A percentile compares a stretch with the other conserved stretches of the same genome.
Evolutionary conservation across 2,797 vertebrate genomes (phyloP).

Genomic region (Geotrypetes seraphini): DNA sequence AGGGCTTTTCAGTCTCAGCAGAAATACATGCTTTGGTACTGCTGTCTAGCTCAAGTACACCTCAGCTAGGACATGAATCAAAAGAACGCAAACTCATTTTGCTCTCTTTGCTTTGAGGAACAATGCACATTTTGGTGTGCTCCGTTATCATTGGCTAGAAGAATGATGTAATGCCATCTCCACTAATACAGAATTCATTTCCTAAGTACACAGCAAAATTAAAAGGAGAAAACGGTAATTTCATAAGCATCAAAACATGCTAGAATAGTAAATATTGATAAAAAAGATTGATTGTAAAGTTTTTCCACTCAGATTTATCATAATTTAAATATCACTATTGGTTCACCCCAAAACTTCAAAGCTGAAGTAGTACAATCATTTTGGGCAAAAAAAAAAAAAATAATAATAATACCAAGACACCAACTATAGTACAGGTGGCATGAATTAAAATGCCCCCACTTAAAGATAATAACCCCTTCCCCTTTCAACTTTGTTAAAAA

Average conservation of each 20-base stretch:
- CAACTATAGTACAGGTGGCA: conserved; percentile 24
- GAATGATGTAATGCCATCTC: conserved; percentile 23
- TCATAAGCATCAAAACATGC: conserved; percentile 48
- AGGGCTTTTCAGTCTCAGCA: no score
- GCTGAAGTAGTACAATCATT: conserved; percentile 48
- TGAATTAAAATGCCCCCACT: conserved; percentile 28
- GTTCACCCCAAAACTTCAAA: conserved; percentile 54
- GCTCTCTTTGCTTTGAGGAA: conserved; percentile 31
- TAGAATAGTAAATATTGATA: conserved; percentile 29
- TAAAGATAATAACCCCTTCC: conserved; percentile 14
- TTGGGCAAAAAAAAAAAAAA: conserved; percentile 35
- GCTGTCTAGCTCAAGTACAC: no score
- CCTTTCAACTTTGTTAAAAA: conserved; percentile 33
- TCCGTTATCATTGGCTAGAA: conserved; percentile 8
- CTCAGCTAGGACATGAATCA: no score
- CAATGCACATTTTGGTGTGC: conserved; percentile 34
- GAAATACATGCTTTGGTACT: no score
- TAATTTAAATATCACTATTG: conserved; percentile 54
- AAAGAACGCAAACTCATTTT: no score
- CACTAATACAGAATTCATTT: neutral
- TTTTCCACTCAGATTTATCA: conserved; percentile 49
- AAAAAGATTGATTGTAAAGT: conserved; percentile 33
- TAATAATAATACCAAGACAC: no score
- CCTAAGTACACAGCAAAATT: conserved; percentile 21
- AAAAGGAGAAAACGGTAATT: conserved; percentile 22